Evolutionary conservation across 2,888 invertebrate species (phyloP).

Genomic region (Scaptomyza reducta): DNA sequence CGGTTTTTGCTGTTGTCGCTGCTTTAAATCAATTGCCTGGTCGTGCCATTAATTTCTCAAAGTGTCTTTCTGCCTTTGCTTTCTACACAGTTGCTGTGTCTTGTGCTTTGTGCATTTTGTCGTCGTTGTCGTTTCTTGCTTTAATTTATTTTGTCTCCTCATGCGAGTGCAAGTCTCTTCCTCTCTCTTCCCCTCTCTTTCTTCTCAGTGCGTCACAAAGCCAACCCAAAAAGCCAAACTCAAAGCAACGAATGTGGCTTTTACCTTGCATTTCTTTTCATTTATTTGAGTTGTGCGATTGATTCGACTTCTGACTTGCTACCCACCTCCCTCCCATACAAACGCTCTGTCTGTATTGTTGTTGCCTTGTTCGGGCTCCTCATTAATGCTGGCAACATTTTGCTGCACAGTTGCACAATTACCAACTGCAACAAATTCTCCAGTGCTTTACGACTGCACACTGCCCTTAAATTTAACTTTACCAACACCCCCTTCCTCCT

Average conservation of each 20-base stretch:
- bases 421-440: slow-evolving; percentile 28
- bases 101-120: slow-evolving; percentile 32
- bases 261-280: slow-evolving; percentile 69
- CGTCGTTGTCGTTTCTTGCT: slow-evolving; percentile 42
- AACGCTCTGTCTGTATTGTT: slow-evolving; percentile 18
- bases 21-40: slow-evolving; percentile 66
- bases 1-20: slow-evolving; percentile 34
- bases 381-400: slow-evolving; percentile 56
- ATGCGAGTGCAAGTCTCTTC: slow-evolving; percentile 51
- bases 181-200: not conserved
- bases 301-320: slow-evolving; percentile 42
- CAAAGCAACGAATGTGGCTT: slow-evolving; percentile 43
- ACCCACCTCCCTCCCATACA: not conserved
- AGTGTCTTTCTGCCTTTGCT: slow-evolving; percentile 49
- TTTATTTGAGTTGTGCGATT: slow-evolving; percentile 66
- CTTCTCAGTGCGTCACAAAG: slow-evolving; percentile 31
- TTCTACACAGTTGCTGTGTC: slow-evolving; percentile 22
- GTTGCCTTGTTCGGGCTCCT: slow-evolving; percentile 40
- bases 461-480: slow-evolving; percentile 37
- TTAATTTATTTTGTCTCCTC: slow-evolving; percentile 72
- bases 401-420: slow-evolving; percentile 46
- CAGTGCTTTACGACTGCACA: slow-evolving; percentile 32
- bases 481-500: not conserved
- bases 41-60: slow-evolving; percentile 60
- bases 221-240: slow-evolving; percentile 26